Percentiles rank a stretch among this genome's conserved stretches.
Conservation (phyloP, 2,888 invertebrate genomes). For the Lithophane leautieri region DNA sequence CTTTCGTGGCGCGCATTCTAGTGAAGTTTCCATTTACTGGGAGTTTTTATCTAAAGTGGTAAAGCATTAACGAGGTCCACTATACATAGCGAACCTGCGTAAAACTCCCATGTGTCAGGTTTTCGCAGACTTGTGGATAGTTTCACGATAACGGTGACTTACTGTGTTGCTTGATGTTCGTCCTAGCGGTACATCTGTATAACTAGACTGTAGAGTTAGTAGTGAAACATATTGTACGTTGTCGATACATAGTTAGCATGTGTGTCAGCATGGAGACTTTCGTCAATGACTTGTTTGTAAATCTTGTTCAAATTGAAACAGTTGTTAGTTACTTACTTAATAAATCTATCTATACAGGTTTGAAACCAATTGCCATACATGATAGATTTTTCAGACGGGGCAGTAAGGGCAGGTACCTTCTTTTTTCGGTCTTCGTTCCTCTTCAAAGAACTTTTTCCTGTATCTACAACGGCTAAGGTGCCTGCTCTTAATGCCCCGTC, state of each 20-base stretch:
- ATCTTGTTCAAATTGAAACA: neutral
- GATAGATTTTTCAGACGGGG: neutral
- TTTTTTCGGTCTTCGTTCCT: too few relatives aligned
- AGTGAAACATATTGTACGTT: neutral
- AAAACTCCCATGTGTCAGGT: neutral
- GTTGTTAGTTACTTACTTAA: neutral
- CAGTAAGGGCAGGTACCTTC: neutral
- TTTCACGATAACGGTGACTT: neutral
- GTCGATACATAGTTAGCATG: neutral
- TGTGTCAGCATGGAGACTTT: neutral
- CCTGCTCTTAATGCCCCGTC: neutral
- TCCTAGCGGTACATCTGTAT: neutral
- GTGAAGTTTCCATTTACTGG: too few relatives aligned
- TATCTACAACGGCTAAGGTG: neutral
- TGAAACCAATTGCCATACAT: neutral
- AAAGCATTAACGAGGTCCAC: neutral
- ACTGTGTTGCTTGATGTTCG: neutral
- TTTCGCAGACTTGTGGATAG: neutral
- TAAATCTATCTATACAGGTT: neutral
- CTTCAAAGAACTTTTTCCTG: neutral
- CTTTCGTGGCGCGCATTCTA: too few relatives aligned
- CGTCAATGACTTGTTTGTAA: neutral
- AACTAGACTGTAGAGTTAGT: neutral
- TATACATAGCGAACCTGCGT: neutral
- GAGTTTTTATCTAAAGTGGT: neutral